A percentile compares a stretch with the other conserved stretches of the same genome.
These are phyloP conservation scores for Lanistes nyassanus DNA, from an alignment of 1,140 invertebrate genomes.

Conservation along the genomic window DNA sequence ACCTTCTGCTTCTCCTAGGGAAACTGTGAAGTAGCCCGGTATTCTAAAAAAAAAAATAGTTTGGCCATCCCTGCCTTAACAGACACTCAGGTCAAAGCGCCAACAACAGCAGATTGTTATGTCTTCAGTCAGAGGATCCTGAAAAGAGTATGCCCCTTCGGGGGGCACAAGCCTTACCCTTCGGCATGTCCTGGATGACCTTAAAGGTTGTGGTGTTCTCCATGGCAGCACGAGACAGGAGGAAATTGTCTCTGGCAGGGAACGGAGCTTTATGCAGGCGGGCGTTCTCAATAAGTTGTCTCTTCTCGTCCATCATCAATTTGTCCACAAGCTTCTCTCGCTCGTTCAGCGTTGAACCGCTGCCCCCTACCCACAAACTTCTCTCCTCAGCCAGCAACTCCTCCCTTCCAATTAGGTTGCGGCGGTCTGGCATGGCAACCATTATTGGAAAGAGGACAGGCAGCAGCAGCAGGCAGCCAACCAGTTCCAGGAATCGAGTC, in stretches of 20 bases:
- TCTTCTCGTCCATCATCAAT: conserved; percentile 7
- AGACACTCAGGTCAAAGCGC: neutral
- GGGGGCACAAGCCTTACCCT: neutral
- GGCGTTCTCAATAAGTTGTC: neutral
- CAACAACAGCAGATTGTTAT: too few relatives aligned
- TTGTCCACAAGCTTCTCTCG: conserved; percentile 6
- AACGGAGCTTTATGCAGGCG: conserved; percentile 3
- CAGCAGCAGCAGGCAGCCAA: too few relatives aligned
- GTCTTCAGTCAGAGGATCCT: too few relatives aligned
- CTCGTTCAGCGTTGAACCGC: neutral
- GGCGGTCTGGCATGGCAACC: too few relatives aligned
- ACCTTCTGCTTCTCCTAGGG: too few relatives aligned
- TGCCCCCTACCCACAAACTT: neutral
- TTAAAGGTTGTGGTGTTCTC: neutral
- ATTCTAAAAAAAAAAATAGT: too few relatives aligned
- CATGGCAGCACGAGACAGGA: neutral
- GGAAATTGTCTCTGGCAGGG: neutral
- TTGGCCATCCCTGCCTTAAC: too few relatives aligned
- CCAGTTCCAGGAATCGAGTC: too few relatives aligned
- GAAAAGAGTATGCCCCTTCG: too few relatives aligned
- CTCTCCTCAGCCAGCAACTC: neutral
- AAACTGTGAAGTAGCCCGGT: too few relatives aligned
- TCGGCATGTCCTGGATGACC: conserved; percentile 10
- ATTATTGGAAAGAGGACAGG: too few relatives aligned
- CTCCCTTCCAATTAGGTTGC: too few relatives aligned